These are phyloP conservation scores for Neosilurus hyrtlii DNA, from an alignment of 2,797 vertebrate genomes.

Conservation along the genomic window DNA sequence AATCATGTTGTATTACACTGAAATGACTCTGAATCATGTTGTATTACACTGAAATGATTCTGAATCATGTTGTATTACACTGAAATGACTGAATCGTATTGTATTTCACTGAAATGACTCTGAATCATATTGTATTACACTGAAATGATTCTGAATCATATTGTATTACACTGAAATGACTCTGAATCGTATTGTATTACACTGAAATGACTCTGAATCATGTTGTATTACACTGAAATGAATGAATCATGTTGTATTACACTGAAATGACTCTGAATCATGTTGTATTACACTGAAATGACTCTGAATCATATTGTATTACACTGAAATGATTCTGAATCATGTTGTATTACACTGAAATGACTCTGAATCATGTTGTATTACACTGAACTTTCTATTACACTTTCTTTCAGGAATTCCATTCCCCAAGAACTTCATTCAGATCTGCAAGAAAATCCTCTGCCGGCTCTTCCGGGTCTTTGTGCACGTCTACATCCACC, in stretches of 20 bases:
- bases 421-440: slow-evolving; percentile 86
- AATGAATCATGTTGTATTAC: background rate
- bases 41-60: no score
- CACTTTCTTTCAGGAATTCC: slow-evolving; percentile 72
- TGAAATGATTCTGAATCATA: no score
- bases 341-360: background rate
- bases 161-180: no score
- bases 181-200: background rate
- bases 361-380: background rate
- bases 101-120: no score
- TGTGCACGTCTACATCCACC: slow-evolving; percentile 86
- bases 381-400: background rate
- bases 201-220: background rate
- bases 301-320: background rate
- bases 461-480: slow-evolving; percentile 84
- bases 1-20: no score
- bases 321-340: background rate
- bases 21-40: no score
- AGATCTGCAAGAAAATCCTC: slow-evolving; percentile 87
- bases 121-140: no score
- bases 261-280: no score
- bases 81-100: no score
- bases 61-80: no score
- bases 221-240: background rate
- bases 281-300: no score